Evolutionary conservation across 2,888 invertebrate genomes (phyloP).

Genomic region (Aspidapion aeneum): DNA sequence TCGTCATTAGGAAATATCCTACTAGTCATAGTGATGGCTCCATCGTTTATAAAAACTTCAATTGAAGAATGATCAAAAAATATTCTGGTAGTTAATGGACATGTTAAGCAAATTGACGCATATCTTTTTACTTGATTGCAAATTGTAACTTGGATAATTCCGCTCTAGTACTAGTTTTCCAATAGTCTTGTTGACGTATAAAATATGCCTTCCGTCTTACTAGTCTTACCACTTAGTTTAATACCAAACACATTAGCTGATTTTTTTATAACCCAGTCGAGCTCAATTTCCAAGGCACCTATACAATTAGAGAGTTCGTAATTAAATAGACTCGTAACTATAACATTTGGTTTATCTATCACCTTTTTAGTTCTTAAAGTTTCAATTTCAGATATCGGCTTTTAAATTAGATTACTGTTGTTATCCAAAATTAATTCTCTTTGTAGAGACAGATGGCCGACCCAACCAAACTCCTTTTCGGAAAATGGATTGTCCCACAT

Average conservation of each 20-base stretch:
- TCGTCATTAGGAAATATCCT: constrained; percentile 23
- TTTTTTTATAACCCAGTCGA: constrained; percentile 1
- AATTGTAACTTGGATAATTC: constrained; percentile 12
- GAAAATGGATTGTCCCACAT: constrained; percentile 50
- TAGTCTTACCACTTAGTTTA: constrained; percentile 4
- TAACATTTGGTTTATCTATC: too few species aligned
- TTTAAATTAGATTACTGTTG: constrained; percentile 30
- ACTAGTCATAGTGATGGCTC: constrained; percentile 22
- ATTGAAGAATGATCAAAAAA: constrained; percentile 29
- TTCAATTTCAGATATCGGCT: constrained; percentile 19
- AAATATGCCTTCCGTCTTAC: constrained; percentile 7
- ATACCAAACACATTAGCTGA: not conserved
- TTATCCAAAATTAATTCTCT: constrained; percentile 41
- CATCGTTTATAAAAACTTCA: constrained; percentile 26
- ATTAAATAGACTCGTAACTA: not conserved
- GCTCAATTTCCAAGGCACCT: constrained; percentile 5
- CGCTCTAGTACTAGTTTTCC: constrained; percentile 11
- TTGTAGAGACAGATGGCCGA: constrained; percentile 48
- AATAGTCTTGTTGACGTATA: constrained; percentile 6
- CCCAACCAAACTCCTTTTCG: constrained; percentile 46
- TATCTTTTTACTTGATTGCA: constrained; percentile 3
- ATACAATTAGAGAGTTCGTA: not conserved
- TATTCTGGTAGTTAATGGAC: constrained; percentile 23
- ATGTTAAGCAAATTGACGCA: not conserved
- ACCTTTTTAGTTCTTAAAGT: not conserved